phyloP scores from a whole-genome alignment of 2,113 vertebrate species.

The Dinomys branickii region DNA sequence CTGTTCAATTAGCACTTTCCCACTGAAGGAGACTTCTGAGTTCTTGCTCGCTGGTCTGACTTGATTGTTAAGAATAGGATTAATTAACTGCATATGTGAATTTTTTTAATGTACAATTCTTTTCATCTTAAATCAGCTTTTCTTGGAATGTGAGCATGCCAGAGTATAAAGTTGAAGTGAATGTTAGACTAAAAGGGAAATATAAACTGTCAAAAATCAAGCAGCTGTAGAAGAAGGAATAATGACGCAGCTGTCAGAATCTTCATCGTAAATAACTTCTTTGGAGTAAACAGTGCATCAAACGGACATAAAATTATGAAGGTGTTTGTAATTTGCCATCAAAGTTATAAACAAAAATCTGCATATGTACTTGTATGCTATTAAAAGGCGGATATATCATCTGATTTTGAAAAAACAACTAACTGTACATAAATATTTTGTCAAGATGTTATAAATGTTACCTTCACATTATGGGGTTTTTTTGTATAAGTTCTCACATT shows the following conservation, averaged over 20 bases:
- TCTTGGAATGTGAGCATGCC: conserved; percentile 52
- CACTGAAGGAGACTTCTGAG: conserved; percentile 68
- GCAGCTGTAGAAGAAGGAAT: conserved; percentile 69
- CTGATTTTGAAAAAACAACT: neutral
- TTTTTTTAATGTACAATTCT: conserved; percentile 63
- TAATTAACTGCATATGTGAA: conserved; percentile 77
- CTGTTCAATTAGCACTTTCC: conserved; percentile 83
- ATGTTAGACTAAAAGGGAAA: conserved; percentile 58
- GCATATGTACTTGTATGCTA: neutral
- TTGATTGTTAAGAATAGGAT: conserved; percentile 78
- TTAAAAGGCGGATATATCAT: neutral
- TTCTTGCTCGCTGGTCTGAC: conserved; percentile 66
- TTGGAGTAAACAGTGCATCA: neutral
- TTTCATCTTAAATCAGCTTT: conserved; percentile 66
- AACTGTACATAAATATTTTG: neutral
- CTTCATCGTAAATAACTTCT: conserved; percentile 72
- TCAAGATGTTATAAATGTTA: neutral
- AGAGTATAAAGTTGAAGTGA: conserved; percentile 58
- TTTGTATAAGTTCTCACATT: neutral
- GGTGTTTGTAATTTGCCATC: neutral
- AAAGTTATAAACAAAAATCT: conserved; percentile 2
- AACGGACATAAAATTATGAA: neutral
- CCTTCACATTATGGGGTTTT: neutral
- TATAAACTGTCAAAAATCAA: conserved; percentile 70
- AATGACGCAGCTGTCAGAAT: conserved; percentile 56